These are phyloP conservation scores for Siderastrea siderea DNA, from an alignment of 92 coral and sea anemone species.

Conservation along the genomic window DNA sequence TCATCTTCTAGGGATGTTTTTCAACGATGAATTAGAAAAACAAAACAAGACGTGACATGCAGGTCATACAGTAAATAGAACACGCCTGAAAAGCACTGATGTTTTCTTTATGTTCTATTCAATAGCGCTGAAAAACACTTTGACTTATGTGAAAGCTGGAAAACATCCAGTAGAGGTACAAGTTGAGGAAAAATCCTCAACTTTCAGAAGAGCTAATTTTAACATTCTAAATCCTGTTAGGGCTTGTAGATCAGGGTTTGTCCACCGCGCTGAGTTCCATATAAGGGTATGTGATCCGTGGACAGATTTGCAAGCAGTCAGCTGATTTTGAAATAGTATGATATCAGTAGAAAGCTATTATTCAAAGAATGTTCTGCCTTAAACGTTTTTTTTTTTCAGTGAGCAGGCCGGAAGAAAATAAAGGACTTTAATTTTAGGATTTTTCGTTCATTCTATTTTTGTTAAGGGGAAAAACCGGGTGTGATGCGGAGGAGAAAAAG, in stretches of 20 bases:
- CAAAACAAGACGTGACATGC: too few species aligned
- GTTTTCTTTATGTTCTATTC: too few species aligned
- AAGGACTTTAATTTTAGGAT: background rate
- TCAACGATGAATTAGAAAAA: background rate
- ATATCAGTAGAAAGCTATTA: too few species aligned
- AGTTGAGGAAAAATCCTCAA: too few species aligned
- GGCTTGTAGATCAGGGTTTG: background rate
- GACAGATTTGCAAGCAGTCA: too few species aligned
- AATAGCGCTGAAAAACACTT: too few species aligned
- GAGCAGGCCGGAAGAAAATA: background rate
- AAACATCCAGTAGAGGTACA: too few species aligned
- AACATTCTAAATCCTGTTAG: background rate
- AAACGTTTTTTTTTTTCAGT: background rate
- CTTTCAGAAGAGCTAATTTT: too few species aligned
- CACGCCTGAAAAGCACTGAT: too few species aligned
- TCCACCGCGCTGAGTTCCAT: background rate
- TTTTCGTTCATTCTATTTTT: background rate
- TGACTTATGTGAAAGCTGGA: too few species aligned
- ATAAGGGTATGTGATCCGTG: background rate
- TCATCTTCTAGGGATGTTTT: background rate
- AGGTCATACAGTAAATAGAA: too few species aligned
- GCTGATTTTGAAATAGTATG: too few species aligned
- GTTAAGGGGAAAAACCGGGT: background rate
- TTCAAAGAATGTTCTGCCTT: background rate
- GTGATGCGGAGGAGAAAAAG: background rate